Base-by-base conservation (phyloP, 23 tunicate species). In the Phallusia fumigata region DNA sequence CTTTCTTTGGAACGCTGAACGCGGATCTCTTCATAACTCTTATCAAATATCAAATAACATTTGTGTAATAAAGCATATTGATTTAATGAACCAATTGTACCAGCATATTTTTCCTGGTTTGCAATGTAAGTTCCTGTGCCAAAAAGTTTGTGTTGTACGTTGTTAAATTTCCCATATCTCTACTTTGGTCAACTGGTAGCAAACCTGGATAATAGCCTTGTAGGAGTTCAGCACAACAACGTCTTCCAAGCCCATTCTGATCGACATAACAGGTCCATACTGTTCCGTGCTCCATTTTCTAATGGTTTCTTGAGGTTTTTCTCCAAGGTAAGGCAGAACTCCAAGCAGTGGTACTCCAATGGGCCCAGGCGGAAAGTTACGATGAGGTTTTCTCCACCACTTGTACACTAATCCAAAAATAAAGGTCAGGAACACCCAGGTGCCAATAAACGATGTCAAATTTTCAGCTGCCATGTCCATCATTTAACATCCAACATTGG, bases 191-290 rank as follows among this genome's bases (percentile, higher is more conserved):
- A 30, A 65, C 74, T 65, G 3, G 44, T 3, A 74, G 5, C 34
- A 28, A 0, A 74, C 78, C 78, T 74, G n/a, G n/a, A 3, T 11
- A 3, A 74, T 31, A 1, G 78, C 44, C 35, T 74, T 33, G 31
- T 18, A 33, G n/a, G 78, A 33, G 16, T 31, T 74, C 8, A 74
- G 47, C 10, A 74, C 44, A 6, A 74, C 78, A 12, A 33, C 47
- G 31, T 74, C 78, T 74, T 74, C 78, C 47, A 35, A 28, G 28
- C 78, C 78, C 34, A 74, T 74, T 34, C 78, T 74, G 28, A 35
- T 34, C 12, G 45, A 74, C 78, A 74, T 74, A 30, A 74, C 78
- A 33, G 45, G 44, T 34, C 78, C 78, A 16, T 74, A 74, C 47
- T 19, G 28, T 34, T 74, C 34, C 35, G 34, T 19, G 21, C 76